These are phyloP conservation scores for Plodia interpunctella DNA, from an alignment of 1,140 invertebrate species.

Conservation along the genomic window DNA sequence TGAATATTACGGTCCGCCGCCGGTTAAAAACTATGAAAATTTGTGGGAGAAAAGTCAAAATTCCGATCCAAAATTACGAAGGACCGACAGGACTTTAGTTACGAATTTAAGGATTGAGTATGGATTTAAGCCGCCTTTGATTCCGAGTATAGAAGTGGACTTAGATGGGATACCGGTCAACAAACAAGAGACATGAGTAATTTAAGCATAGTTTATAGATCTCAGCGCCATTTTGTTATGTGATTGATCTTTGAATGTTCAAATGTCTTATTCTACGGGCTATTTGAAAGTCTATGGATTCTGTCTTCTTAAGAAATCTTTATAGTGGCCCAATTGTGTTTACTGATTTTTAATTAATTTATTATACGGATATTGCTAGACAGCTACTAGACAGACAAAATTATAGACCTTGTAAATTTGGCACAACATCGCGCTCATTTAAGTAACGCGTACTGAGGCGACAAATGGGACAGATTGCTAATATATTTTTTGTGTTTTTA, in stretches of 20 bases:
- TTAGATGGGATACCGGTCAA: slow-evolving; percentile 80
- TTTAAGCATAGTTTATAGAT: background rate
- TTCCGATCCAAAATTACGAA: slow-evolving; percentile 46
- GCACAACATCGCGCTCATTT: too few relatives aligned
- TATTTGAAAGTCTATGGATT: too few relatives aligned
- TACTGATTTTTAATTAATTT: too few relatives aligned
- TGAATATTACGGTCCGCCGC: slow-evolving; percentile 52
- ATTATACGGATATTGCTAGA: too few relatives aligned
- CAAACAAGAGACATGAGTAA: slow-evolving; percentile 36
- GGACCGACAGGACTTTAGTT: slow-evolving; percentile 75
- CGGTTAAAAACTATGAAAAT: slow-evolving; percentile 36
- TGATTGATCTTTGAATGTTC: background rate
- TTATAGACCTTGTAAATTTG: too few relatives aligned
- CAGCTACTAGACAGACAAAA: too few relatives aligned
- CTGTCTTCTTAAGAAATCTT: too few relatives aligned
- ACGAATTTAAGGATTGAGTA: slow-evolving; percentile 85
- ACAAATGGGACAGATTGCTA: too few relatives aligned
- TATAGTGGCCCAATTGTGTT: too few relatives aligned
- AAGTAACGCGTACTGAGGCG: too few relatives aligned
- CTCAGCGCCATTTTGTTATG: background rate
- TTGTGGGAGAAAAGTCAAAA: slow-evolving; percentile 51
- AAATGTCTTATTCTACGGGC: too few relatives aligned
- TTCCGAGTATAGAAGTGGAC: slow-evolving; percentile 88
- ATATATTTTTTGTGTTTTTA: too few relatives aligned
- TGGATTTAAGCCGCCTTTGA: slow-evolving; percentile 87